A percentile compares a stretch with the other conserved stretches of the same genome.
Conservation (phyloP, 2,113 vertebrate species). For the Rafetus swinhoei region DNA sequence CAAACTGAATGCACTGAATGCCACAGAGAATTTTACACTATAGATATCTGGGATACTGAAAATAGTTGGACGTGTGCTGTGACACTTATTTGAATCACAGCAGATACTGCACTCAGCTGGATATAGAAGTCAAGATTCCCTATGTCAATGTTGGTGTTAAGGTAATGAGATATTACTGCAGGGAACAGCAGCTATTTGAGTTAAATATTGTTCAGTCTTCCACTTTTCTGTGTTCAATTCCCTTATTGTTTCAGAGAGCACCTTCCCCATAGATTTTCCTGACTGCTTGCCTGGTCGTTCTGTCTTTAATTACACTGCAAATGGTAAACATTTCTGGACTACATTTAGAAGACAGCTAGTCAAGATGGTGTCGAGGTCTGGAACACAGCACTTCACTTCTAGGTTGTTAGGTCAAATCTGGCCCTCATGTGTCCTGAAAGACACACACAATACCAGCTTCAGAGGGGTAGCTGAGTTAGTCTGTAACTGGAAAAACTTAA, state of each 20-base stretch:
- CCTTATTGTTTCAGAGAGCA: neutral
- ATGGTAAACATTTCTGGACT: accelerated
- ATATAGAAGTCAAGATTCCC: neutral
- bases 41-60: accelerated
- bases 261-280: neutral
- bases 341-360: neutral
- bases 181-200: neutral
- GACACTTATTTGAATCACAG: neutral
- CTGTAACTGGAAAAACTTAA: too few relatives aligned
- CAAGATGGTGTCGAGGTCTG: neutral
- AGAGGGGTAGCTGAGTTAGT: too few relatives aligned
- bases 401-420: neutral
- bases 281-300: neutral
- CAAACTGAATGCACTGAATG: neutral
- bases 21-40: neutral
- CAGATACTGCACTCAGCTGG: neutral
- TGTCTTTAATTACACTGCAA: neutral
- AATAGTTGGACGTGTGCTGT: neutral
- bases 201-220: neutral
- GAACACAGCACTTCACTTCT: neutral
- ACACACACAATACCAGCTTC: neutral
- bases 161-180: neutral
- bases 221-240: neutral
- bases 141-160: neutral
- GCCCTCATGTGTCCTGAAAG: neutral